Conservation (phyloP, 2,888 invertebrate genomes). For the Orthosia gracilis region DNA sequence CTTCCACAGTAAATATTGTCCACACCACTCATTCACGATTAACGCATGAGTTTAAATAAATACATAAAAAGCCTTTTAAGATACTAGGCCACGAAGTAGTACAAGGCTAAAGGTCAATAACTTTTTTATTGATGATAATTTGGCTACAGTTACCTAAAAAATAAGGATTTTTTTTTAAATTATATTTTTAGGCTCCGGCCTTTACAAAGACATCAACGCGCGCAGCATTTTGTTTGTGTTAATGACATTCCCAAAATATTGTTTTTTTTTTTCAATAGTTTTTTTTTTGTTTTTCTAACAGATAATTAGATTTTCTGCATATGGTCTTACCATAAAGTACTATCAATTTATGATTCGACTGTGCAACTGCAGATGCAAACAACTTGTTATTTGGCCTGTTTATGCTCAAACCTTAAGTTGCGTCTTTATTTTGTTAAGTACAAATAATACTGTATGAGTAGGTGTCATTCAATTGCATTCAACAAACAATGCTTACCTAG, state of each 20-base stretch:
- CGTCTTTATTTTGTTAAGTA: not conserved
- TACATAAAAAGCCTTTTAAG: conserved; percentile 21
- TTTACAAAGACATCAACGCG: conserved; percentile 62
- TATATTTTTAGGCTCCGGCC: not conserved
- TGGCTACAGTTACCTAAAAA: not conserved
- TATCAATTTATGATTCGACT: not conserved
- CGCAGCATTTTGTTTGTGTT: not conserved
- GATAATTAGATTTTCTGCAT: not conserved
- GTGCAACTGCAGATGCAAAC: not conserved
- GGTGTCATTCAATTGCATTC: not conserved
- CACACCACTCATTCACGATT: conserved; percentile 23
- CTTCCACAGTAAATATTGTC: conserved; percentile 31
- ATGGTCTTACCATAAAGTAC: not conserved
- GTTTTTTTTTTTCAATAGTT: not conserved
- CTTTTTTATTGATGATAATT: conserved; percentile 2
- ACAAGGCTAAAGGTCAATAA: conserved; percentile 23
- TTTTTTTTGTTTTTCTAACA: too few species aligned
- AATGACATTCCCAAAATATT: not conserved
- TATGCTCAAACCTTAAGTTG: not conserved
- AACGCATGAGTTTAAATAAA: conserved; percentile 13
- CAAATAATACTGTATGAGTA: not conserved
- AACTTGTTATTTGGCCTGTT: too few species aligned
- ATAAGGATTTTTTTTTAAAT: not conserved
- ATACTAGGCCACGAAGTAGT: not conserved
- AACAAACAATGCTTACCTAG: not conserved